Evolutionary conservation across 2,797 vertebrate genomes (phyloP).

Genomic region (Eulemur mongoz): DNA sequence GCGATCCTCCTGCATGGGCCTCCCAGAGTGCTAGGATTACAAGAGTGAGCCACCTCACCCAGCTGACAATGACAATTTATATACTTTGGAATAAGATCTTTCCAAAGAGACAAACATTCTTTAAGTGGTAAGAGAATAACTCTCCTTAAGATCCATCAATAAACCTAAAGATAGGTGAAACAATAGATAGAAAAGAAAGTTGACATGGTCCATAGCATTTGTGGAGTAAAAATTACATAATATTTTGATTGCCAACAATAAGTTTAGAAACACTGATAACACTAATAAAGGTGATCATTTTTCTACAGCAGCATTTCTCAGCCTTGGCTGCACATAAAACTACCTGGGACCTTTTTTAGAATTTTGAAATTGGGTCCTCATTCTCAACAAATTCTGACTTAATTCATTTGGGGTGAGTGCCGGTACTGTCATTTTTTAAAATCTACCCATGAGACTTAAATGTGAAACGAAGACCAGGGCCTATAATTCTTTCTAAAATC

Average conservation of each 20-base stretch:
- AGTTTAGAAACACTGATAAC: slow-evolving; percentile 19
- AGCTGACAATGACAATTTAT: neutral
- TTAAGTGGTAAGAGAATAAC: slow-evolving; percentile 23
- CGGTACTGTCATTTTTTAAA: neutral
- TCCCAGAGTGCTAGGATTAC: too few relatives aligned
- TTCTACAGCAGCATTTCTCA: slow-evolving; percentile 25
- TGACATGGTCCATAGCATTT: neutral
- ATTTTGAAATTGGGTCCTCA: slow-evolving; percentile 30
- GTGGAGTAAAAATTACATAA: slow-evolving; percentile 27
- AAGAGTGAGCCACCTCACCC: too few relatives aligned
- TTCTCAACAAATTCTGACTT: slow-evolving; percentile 44
- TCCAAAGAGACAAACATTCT: slow-evolving; percentile 19
- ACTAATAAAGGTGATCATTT: slow-evolving; percentile 22
- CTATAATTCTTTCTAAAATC: neutral
- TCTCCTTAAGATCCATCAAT: slow-evolving; percentile 48
- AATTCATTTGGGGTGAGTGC: neutral
- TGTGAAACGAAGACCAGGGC: slow-evolving; percentile 6
- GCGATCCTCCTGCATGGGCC: too few relatives aligned
- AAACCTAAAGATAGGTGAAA: slow-evolving; percentile 31
- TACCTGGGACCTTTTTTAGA: neutral
- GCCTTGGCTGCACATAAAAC: neutral
- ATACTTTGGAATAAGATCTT: slow-evolving; percentile 21
- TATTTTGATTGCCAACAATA: neutral
- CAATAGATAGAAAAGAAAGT: neutral
- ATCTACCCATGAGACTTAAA: neutral